Conservation (phyloP, 2,113 vertebrate genomes). For the Sula dactylatra region DNA sequence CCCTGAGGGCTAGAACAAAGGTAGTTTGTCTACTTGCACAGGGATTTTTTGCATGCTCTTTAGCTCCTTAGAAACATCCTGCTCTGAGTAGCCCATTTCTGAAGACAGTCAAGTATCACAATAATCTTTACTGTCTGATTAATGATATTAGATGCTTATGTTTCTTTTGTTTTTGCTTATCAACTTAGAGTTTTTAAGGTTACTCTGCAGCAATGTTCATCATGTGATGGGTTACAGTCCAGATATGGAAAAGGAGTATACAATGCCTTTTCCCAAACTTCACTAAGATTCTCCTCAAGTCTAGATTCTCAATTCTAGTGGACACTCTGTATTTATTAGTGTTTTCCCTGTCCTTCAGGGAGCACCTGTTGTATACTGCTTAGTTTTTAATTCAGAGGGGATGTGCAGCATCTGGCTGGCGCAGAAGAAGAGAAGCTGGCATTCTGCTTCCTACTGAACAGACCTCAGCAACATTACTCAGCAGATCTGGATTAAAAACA, state of each 20-base stretch:
- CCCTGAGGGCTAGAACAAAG: background rate
- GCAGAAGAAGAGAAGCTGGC: background rate
- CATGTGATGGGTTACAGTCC: background rate
- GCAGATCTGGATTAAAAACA: background rate
- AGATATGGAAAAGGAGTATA: background rate
- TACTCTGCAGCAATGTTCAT: background rate
- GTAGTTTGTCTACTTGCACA: background rate
- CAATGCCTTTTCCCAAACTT: background rate
- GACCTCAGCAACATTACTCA: background rate
- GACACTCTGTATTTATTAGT: background rate
- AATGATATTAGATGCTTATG: background rate
- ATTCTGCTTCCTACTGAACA: background rate
- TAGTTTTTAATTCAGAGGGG: background rate
- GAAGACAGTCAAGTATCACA: background rate
- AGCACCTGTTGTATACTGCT: background rate
- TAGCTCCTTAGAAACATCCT: background rate
- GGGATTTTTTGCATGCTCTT: background rate
- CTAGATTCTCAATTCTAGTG: background rate
- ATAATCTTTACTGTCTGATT: background rate
- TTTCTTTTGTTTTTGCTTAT: background rate
- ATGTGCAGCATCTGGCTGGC: constrained; percentile 3
- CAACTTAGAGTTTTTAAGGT: background rate
- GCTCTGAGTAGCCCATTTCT: background rate
- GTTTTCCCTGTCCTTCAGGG: background rate
- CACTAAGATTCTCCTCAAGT: background rate